These are phyloP conservation scores for Byasa hedistus DNA, from an alignment of 2,888 invertebrate species.

Conservation along the genomic window DNA sequence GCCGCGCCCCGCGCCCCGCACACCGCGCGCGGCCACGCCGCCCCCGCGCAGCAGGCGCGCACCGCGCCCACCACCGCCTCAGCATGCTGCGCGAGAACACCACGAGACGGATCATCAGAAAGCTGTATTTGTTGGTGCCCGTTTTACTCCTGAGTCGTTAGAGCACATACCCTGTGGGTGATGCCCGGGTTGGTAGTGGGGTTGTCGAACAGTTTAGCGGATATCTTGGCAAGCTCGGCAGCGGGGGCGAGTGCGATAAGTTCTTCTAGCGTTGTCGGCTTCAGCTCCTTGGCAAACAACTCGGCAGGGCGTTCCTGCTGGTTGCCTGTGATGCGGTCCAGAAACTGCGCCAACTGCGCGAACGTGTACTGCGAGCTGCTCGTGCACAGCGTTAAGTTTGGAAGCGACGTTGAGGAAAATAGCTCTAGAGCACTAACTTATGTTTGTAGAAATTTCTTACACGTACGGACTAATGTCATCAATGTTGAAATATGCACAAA, in stretches of 20 bases:
- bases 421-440: too few relatives aligned
- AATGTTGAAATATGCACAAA: too few relatives aligned
- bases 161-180: constrained; percentile 60
- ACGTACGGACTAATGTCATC: too few relatives aligned
- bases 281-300: constrained; percentile 51
- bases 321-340: constrained; percentile 84
- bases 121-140: too few relatives aligned
- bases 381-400: too few relatives aligned
- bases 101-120: neutral
- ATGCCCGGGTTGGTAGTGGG: constrained; percentile 65
- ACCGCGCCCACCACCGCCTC: constrained; percentile 59
- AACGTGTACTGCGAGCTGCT: constrained; percentile 89
- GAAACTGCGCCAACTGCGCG: constrained; percentile 85
- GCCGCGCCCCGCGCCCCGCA: constrained; percentile 87
- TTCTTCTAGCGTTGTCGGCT: constrained; percentile 60
- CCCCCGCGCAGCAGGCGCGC: constrained; percentile 83
- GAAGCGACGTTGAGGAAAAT: too few relatives aligned
- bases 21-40: constrained; percentile 88
- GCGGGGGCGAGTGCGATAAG: constrained; percentile 60
- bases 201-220: constrained; percentile 61
- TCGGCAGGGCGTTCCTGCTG: constrained; percentile 58
- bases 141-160: too few relatives aligned
- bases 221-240: constrained; percentile 52
- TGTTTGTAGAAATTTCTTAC: too few relatives aligned
- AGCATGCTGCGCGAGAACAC: constrained; percentile 47